Conservation (phyloP, 2,797 vertebrate species). For the Aldrovandia affinis region DNA sequence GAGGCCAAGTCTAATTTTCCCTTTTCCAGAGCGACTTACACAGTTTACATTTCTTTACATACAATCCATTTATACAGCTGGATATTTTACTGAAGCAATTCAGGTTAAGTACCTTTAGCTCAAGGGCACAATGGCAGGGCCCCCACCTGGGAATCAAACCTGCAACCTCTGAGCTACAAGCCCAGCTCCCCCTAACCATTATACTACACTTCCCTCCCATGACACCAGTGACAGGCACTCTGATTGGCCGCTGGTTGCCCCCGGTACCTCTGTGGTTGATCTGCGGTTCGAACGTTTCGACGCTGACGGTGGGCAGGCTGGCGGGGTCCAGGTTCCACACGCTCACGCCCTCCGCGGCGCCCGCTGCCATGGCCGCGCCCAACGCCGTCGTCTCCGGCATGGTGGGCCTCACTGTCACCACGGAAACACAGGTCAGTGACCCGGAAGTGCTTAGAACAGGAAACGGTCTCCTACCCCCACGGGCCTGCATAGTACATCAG, state of each 20-base stretch:
- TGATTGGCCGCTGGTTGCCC: not conserved
- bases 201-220: not conserved
- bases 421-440: not conserved
- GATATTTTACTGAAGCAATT: too few species aligned
- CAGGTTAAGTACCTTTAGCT: too few species aligned
- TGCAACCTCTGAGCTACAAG: too few species aligned
- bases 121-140: too few species aligned
- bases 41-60: too few species aligned
- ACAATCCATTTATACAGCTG: too few species aligned
- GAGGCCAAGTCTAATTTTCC: not conserved
- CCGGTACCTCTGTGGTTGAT: constrained; percentile 88
- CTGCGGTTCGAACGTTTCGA: constrained; percentile 94
- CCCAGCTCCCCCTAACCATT: too few species aligned
- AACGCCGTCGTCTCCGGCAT: constrained; percentile 97
- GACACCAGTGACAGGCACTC: too few species aligned
- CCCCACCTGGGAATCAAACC: too few species aligned
- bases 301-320: constrained; percentile 87
- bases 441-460: not conserved
- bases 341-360: constrained; percentile 91
- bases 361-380: constrained; percentile 96
- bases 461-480: not conserved
- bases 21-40: too few species aligned
- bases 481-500: too few species aligned
- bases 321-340: constrained; percentile 91
- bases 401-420: constrained; percentile 85